Base-by-base conservation (phyloP, 2,113 vertebrate genomes). In the Protobothrops flavoviridis region DNA sequence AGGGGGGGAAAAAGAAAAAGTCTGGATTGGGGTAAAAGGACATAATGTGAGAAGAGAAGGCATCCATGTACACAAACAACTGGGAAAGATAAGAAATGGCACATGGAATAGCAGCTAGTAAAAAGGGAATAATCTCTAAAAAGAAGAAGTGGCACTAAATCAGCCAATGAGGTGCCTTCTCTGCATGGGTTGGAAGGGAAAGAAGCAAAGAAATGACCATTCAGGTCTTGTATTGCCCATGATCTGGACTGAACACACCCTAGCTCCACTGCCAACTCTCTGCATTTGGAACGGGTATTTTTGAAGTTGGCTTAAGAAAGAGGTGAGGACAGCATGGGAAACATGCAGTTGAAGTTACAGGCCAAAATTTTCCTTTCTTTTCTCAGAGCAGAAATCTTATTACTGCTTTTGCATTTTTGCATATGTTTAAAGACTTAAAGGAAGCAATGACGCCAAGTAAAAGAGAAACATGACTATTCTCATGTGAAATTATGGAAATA, bases 1-100 rank as follows among this genome's bases (percentile, higher is more conserved):
- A 9, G 6, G 17, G 1, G 5, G 1, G n/a, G 5, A 0, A 1
- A 3, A 3, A n/a, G 26, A n/a, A 74, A 33, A 33, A 17, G n/a
- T 39, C 15, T 33, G n/a, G 33, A 81, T 39, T 81, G 17, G 6
- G 6, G 33, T 20, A 39, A 81, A 81, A 81, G 33, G 17, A 74
- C 5, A 74, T 39, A 21, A 81, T 39, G 69, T 81, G 69, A 21
- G 33, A 81, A 81, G 33, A 81, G 69, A 81, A 20, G 69, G 69
- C 17, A 81, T 39, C 69, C 17, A 21, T 20, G 69, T 81, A 20
- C 7, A 21, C 33, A 81, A 81, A 21, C 17, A 43, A 43, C 17
- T 21, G 33, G 17, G 74, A 43, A 43, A 43, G 17, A 1, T 39
- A 43, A 81, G 33, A 4, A 81, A 81, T 43, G 74, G 33, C 17